Evolutionary conservation across 2,113 vertebrate genomes (phyloP).

Genomic region (Trematomus loennbergii): DNA sequence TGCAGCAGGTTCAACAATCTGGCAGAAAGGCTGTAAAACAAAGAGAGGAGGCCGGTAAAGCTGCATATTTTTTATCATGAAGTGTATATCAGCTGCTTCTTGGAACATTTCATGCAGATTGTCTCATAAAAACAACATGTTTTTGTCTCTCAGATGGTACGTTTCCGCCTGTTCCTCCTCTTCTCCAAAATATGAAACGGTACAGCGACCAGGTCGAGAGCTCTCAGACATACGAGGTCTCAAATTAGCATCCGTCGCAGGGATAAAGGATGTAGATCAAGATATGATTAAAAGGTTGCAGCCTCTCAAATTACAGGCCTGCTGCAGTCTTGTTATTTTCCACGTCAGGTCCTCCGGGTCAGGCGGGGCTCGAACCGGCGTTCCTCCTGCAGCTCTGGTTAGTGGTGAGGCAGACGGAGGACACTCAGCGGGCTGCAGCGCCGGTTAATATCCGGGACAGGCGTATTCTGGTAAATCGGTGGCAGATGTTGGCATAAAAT

Average conservation of each 20-base stretch:
- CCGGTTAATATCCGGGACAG: conserved; percentile 37
- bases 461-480: conserved; percentile 51
- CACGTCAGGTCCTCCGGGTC: conserved; percentile 31
- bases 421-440: conserved; percentile 28
- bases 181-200: conserved; percentile 22
- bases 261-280: conserved; percentile 52
- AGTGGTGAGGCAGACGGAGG: conserved; percentile 38
- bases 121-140: background rate
- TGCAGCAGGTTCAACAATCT: too few species aligned
- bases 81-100: background rate
- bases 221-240: conserved; percentile 32
- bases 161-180: conserved; percentile 1
- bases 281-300: conserved; percentile 63
- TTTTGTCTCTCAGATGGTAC: conserved; percentile 1
- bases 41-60: too few species aligned
- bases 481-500: conserved; percentile 56
- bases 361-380: conserved; percentile 36
- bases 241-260: conserved; percentile 54
- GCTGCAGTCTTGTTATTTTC: conserved; percentile 43
- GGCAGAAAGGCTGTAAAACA: too few species aligned
- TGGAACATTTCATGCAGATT: background rate
- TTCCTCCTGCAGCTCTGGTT: conserved; percentile 40
- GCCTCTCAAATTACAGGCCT: conserved; percentile 55
- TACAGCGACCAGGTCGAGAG: conserved; percentile 14
- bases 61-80: background rate